These are phyloP conservation scores for Acleris holmiana DNA, from an alignment of 2,888 invertebrate genomes.

Conservation along the genomic window DNA sequence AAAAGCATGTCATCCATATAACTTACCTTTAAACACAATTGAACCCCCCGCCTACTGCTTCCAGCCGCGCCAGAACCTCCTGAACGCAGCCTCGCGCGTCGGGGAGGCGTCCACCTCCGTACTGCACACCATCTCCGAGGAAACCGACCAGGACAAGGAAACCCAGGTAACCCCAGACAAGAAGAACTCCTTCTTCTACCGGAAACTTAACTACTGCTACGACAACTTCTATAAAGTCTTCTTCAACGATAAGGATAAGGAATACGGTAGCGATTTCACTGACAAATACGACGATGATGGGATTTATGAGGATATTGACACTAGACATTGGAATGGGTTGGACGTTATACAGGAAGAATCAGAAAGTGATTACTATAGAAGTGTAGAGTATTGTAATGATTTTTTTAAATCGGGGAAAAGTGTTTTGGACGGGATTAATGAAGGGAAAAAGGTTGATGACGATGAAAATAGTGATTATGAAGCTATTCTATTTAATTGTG, in stretches of 20 bases:
- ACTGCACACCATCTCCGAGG: constrained; percentile 96
- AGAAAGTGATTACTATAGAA: constrained; percentile 78
- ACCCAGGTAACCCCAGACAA: constrained; percentile 82
- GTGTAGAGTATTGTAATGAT: constrained; percentile 72
- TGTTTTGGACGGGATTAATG: constrained; percentile 49
- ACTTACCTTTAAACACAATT: constrained; percentile 2
- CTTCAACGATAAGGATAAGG: constrained; percentile 61
- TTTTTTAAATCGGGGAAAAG: constrained; percentile 47
- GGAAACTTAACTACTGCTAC: constrained; percentile 78
- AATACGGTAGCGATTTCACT: constrained; percentile 60
- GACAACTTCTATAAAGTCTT: constrained; percentile 79
- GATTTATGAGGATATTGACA: constrained; percentile 71
- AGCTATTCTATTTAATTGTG: constrained; percentile 61
- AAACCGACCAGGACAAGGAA: constrained; percentile 92
- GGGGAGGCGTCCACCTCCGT: constrained; percentile 98
- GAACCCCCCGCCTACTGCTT: constrained; percentile 40
- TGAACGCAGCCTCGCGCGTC: constrained; percentile 97
- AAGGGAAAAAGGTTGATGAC: constrained; percentile 41
- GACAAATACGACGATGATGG: constrained; percentile 65
- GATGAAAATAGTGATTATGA: constrained; percentile 50
- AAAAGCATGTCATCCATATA: no score
- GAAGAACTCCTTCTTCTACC: constrained; percentile 73
- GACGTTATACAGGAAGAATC: constrained; percentile 79
- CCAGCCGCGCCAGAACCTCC: constrained; percentile 94
- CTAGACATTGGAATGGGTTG: constrained; percentile 60